These are phyloP conservation scores for Dermolepida albohirtum DNA, from an alignment of 2,888 invertebrate species.

Conservation along the genomic window DNA sequence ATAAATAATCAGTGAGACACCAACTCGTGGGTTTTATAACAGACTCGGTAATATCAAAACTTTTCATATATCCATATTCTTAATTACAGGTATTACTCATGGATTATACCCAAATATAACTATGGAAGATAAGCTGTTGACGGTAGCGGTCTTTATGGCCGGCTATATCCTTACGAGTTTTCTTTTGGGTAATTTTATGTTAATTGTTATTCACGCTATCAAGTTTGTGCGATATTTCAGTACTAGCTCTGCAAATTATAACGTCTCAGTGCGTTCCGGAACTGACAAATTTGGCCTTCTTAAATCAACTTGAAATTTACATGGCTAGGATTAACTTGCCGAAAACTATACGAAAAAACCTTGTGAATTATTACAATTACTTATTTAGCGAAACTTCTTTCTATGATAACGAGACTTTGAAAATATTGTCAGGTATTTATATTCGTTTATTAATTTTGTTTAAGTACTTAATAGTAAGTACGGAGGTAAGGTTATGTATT, in stretches of 20 bases:
- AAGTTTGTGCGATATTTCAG: not conserved
- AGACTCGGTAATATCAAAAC: not conserved
- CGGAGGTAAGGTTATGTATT: too few relatives aligned
- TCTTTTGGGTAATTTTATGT: conserved; percentile 16
- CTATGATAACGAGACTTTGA: conserved; percentile 59
- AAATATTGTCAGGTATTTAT: conserved; percentile 58
- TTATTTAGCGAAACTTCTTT: conserved; percentile 60
- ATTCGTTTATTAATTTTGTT: too few relatives aligned
- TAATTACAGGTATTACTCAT: conserved; percentile 20
- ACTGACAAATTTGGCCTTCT: conserved; percentile 22
- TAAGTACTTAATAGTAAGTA: too few relatives aligned
- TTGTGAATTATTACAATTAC: conserved; percentile 55
- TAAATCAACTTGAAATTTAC: conserved; percentile 34
- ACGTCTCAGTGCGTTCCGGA: conserved; percentile 24
- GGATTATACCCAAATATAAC: conserved; percentile 25
- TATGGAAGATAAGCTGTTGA: conserved; percentile 26
- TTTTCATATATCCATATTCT: not conserved
- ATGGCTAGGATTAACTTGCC: conserved; percentile 29
- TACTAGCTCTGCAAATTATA: conserved; percentile 31
- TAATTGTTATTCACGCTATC: not conserved
- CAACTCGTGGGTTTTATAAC: too few relatives aligned
- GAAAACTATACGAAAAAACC: not conserved
- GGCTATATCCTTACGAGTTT: conserved; percentile 33
- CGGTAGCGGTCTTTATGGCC: conserved; percentile 8
- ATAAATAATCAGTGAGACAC: too few relatives aligned